phyloP scores from a whole-genome alignment of 2,888 invertebrate genomes.

The Andrena haemorrhoa region DNA sequence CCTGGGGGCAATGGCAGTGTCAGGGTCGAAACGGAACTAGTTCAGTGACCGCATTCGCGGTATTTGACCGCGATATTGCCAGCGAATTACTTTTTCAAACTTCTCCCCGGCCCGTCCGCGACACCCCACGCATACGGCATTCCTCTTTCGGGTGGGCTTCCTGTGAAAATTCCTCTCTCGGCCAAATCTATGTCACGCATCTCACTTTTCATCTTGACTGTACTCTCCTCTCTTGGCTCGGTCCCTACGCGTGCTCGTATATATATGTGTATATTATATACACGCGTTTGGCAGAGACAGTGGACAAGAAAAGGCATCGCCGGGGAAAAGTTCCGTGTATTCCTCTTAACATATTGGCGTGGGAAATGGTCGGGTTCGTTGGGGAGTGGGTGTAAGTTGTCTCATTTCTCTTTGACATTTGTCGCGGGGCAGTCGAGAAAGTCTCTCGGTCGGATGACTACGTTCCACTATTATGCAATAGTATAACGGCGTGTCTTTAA shows the following conservation, averaged over 20 bases:
- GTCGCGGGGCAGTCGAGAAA: slow-evolving; percentile 27
- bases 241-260: slow-evolving; percentile 60
- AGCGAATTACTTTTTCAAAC: slow-evolving; percentile 24
- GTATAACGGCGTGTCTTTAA: slow-evolving; percentile 69
- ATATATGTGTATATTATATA: slow-evolving; percentile 25
- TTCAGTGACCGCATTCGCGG: slow-evolving; percentile 87
- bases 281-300: slow-evolving; percentile 3
- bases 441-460: slow-evolving; percentile 11
- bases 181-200: slow-evolving; percentile 79
- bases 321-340: background rate
- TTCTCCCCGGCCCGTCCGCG: slow-evolving; percentile 4
- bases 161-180: slow-evolving; percentile 62
- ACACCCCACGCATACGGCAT: background rate
- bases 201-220: slow-evolving; percentile 77
- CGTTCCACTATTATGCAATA: slow-evolving; percentile 64
- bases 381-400: background rate
- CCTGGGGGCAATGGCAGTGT: slow-evolving; percentile 88
- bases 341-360: background rate
- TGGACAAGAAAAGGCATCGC: slow-evolving; percentile 8
- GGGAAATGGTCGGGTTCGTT: background rate
- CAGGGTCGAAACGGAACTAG: slow-evolving; percentile 87
- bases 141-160: slow-evolving; percentile 10
- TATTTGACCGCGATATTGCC: slow-evolving; percentile 49
- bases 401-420: slow-evolving; percentile 46
- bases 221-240: slow-evolving; percentile 72